Conservation (phyloP, 1,140 invertebrate species). For the Choristoneura fumiferana region DNA sequence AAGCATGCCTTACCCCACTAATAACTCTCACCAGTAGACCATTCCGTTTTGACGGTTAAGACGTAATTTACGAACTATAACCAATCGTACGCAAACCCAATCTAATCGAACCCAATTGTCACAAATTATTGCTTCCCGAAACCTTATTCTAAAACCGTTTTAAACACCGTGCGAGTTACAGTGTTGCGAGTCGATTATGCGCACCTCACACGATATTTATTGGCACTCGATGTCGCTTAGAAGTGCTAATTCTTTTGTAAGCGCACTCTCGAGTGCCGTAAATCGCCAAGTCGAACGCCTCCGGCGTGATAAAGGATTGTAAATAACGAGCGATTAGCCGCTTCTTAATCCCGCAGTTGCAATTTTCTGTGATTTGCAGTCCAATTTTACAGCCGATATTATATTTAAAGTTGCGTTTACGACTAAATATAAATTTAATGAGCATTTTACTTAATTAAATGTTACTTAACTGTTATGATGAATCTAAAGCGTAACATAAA, state of each 20-base stretch:
- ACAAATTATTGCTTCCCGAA: conserved; percentile 77
- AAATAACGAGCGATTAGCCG: conserved; percentile 63
- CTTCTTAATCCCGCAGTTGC: conserved; percentile 48
- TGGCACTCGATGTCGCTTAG: conserved; percentile 71
- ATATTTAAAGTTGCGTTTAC: conserved; percentile 18
- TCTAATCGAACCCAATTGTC: conserved; percentile 76
- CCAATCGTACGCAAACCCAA: conserved; percentile 71
- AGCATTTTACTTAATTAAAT: not conserved
- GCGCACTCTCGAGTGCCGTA: conserved; percentile 45
- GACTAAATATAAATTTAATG: not conserved
- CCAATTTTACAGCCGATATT: conserved; percentile 47
- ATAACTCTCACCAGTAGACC: conserved; percentile 28
- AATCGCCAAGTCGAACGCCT: conserved; percentile 58
- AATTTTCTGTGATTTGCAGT: conserved; percentile 45
- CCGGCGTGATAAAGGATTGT: conserved; percentile 61
- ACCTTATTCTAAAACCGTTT: conserved; percentile 58
- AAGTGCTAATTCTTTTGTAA: conserved; percentile 64
- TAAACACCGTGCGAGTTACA: conserved; percentile 46
- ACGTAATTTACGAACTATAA: conserved; percentile 72
- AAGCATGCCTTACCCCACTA: conserved; percentile 28
- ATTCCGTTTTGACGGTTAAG: conserved; percentile 45
- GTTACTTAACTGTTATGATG: not conserved
- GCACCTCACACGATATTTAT: conserved; percentile 66
- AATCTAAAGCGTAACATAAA: not conserved
- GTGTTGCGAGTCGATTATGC: conserved; percentile 68